phyloP scores from a whole-genome alignment of 2,113 vertebrate species.

The Xyliphius kryptos region DNA sequence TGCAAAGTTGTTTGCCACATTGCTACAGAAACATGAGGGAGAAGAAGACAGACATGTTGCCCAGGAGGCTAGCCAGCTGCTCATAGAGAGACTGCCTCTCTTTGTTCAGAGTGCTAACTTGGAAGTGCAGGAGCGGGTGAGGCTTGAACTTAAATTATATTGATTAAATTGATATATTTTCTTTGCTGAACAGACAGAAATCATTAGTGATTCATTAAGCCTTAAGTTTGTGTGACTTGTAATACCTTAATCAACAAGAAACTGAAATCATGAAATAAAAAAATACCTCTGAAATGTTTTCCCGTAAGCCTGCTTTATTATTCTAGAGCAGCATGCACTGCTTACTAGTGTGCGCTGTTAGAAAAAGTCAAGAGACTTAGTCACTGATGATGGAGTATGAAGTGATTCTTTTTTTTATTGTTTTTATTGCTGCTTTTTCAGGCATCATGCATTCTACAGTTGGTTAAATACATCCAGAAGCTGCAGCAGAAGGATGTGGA shows the following conservation, averaged over 20 bases:
- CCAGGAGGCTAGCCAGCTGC: constrained; percentile 83
- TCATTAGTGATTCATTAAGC: too few species aligned
- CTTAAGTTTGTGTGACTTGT: too few species aligned
- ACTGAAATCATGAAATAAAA: too few species aligned
- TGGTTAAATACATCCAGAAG: constrained; percentile 95
- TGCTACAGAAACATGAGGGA: constrained; percentile 82
- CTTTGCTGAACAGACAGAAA: too few species aligned
- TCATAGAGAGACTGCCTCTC: constrained; percentile 87
- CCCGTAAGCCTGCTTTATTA: too few species aligned
- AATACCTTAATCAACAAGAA: too few species aligned
- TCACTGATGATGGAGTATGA: too few species aligned
- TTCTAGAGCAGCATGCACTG: too few species aligned
- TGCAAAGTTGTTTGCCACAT: constrained; percentile 86
- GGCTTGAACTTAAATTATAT: constrained; percentile 46
- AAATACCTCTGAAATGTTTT: too few species aligned
- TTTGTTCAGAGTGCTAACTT: constrained; percentile 97
- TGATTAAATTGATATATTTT: background rate
- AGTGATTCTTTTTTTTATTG: background rate
- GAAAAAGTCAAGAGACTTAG: background rate
- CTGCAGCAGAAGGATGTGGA: constrained; percentile 86
- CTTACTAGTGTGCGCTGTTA: too few species aligned
- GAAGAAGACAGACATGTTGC: constrained; percentile 68
- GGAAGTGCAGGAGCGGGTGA: constrained; percentile 98
- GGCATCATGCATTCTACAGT: constrained; percentile 93
- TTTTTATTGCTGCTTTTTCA: constrained; percentile 48